Percentiles rank a stretch among this genome's conserved stretches.
phyloP scores from a whole-genome alignment of 2,113 vertebrate genomes.

The Rhea pennata region DNA sequence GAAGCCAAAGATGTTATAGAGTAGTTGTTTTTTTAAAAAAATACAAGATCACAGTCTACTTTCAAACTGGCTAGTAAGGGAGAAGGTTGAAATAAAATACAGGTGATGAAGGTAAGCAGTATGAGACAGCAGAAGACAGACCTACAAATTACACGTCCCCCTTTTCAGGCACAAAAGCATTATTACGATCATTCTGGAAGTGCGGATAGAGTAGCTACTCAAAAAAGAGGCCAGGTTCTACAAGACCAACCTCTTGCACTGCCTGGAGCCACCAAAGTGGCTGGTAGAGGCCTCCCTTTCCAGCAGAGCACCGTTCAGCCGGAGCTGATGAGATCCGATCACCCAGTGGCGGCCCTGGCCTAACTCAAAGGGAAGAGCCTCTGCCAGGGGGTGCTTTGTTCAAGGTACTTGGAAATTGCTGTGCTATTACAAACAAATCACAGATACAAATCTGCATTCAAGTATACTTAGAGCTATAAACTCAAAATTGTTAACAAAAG shows the following conservation, averaged over 20 bases:
- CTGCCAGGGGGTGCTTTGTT: not conserved
- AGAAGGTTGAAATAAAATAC: too few relatives aligned
- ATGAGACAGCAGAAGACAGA: rapidly evolving
- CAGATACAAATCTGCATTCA: too few relatives aligned
- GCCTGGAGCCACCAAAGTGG: rapidly evolving
- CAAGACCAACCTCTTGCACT: not conserved
- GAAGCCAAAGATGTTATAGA: not conserved
- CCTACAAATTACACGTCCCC: rapidly evolving
- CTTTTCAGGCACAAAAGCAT: not conserved
- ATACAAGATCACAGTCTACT: not conserved
- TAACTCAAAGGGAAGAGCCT: not conserved
- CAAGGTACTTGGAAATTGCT: not conserved
- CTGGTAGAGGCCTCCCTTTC: not conserved
- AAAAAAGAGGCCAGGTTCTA: not conserved
- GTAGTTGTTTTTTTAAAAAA: too few relatives aligned
- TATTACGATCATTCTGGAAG: not conserved
- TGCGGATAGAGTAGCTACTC: not conserved
- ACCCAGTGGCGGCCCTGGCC: too few relatives aligned
- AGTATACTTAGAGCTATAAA: not conserved
- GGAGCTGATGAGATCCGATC: not conserved
- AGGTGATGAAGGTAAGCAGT: rapidly evolving
- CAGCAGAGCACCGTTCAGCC: rapidly evolving
- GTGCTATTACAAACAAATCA: not conserved
- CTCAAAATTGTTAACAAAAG: not conserved
- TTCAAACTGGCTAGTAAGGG: not conserved